Evolutionary conservation across 2,888 invertebrate species (phyloP).

Genomic region (Bruchidius siliquastri): DNA sequence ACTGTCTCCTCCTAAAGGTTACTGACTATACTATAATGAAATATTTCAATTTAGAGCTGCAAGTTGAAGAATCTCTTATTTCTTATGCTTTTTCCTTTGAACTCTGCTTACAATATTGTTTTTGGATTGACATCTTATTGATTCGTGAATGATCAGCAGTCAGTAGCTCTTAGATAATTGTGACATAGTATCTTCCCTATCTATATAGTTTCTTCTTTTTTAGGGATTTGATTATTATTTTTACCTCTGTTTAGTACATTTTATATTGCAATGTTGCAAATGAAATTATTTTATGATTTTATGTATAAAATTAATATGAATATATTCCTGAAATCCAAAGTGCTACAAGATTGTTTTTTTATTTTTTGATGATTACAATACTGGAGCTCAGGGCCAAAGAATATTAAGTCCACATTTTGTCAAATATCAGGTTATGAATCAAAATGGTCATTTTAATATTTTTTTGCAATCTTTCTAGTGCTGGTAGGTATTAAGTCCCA

Average conservation of each 20-base stretch:
- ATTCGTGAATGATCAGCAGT: not conserved
- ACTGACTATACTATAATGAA: not conserved
- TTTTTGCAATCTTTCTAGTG: no score
- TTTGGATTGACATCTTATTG: not conserved
- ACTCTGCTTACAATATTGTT: not conserved
- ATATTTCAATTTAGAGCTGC: not conserved
- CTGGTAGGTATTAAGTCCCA: no score
- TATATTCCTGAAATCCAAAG: not conserved
- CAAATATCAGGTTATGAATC: no score
- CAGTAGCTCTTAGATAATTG: not conserved
- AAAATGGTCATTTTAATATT: no score
- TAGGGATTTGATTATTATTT: not conserved
- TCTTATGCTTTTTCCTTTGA: not conserved
- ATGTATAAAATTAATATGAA: not conserved
- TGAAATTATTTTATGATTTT: not conserved
- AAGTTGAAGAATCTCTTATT: not conserved
- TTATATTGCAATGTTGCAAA: not conserved
- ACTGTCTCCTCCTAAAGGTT: not conserved
- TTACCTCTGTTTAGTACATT: not conserved
- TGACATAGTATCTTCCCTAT: not conserved
- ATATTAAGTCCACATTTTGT: no score
- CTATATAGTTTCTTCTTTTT: not conserved
- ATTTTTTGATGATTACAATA: no score
- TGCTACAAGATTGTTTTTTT: not conserved
- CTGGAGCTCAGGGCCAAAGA: no score